A percentile compares a stretch with the other conserved stretches of the same genome.
Evolutionary conservation across 2,797 vertebrate species (phyloP).

Genomic region (Helostoma temminkii): DNA sequence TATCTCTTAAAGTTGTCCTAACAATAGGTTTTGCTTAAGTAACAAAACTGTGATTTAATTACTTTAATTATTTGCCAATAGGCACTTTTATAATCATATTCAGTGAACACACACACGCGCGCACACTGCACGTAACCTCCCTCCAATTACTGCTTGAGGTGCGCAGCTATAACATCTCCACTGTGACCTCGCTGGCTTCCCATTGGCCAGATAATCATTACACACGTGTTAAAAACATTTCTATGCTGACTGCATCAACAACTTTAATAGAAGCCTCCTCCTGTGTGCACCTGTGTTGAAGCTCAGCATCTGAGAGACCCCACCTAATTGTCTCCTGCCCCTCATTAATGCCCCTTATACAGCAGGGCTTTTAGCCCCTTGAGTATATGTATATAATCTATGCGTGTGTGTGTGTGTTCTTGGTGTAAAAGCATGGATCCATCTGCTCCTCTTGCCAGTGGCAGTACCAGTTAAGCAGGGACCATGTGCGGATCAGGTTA

Average conservation of each 20-base stretch:
- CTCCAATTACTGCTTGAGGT: constrained; percentile 64
- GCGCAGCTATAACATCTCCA: constrained; percentile 46
- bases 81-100: constrained; percentile 70
- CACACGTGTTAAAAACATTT: constrained; percentile 54
- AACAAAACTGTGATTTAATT: constrained; percentile 74
- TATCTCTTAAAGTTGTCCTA: constrained; percentile 35
- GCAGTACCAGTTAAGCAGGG: constrained; percentile 41
- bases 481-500: constrained; percentile 11
- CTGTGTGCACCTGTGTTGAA: constrained; percentile 63
- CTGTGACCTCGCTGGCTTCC: constrained; percentile 57
- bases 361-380: constrained; percentile 41
- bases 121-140: constrained; percentile 29
- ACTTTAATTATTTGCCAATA: constrained; percentile 68
- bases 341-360: constrained; percentile 68
- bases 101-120: constrained; percentile 22
- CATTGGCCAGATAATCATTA: constrained; percentile 57
- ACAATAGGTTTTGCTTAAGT: constrained; percentile 52
- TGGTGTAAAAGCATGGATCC: constrained; percentile 30
- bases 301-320: constrained; percentile 54
- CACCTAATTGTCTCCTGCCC: constrained; percentile 66
- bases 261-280: constrained; percentile 60
- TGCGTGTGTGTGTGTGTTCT: constrained; percentile 8
- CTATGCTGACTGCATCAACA: constrained; percentile 59
- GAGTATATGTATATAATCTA: background rate
- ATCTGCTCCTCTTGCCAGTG: constrained; percentile 30